A percentile compares a stretch with the other conserved stretches of the same genome.
Evolutionary conservation across 2,797 vertebrate species (phyloP).

Genomic region (Falco biarmicus): DNA sequence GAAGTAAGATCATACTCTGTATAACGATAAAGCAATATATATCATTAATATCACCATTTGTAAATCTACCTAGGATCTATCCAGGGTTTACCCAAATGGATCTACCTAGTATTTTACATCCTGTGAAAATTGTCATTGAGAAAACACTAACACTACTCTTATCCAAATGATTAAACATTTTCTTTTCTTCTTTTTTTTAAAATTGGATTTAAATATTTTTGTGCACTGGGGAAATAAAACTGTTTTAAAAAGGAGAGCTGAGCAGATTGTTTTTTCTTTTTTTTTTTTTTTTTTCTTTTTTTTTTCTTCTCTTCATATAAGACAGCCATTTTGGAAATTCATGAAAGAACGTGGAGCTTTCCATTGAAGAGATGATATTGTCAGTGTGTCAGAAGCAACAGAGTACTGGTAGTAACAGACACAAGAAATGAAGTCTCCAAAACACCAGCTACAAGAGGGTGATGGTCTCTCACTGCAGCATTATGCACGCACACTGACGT

Average conservation of each 20-base stretch:
- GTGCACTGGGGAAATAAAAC: background rate
- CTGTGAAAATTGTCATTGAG: background rate
- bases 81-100: background rate
- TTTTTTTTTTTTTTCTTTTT: background rate
- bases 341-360: background rate
- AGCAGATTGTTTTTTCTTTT: background rate
- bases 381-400: background rate
- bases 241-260: background rate
- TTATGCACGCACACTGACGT: background rate
- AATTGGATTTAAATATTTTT: background rate
- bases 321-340: background rate
- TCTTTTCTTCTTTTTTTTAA: background rate
- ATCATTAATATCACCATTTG: background rate
- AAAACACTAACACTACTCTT: background rate
- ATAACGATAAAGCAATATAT: background rate
- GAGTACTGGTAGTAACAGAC: background rate
- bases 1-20: background rate
- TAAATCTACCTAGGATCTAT: background rate
- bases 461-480: background rate
- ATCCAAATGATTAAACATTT: background rate
- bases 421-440: background rate
- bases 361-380: background rate
- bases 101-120: background rate
- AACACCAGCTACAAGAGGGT: background rate
- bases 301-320: background rate